These are phyloP conservation scores for Arizona elegans DNA, from an alignment of 2,113 vertebrate genomes.

Conservation along the genomic window DNA sequence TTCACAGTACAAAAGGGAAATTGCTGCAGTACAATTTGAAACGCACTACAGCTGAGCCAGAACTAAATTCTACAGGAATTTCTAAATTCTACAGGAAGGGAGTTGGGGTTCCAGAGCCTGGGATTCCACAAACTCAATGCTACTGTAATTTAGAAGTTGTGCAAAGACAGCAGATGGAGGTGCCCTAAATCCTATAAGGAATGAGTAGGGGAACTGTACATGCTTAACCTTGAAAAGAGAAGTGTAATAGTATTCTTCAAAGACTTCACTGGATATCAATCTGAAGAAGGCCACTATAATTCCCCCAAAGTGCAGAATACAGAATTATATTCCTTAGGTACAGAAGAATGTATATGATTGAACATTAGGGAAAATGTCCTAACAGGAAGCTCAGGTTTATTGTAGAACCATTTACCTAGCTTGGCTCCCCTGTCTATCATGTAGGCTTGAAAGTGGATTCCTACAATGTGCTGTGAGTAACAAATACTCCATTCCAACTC, in stretches of 20 bases:
- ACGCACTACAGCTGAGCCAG: not conserved
- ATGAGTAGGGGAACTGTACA: not conserved
- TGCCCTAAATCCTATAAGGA: not conserved
- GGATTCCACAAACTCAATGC: not conserved
- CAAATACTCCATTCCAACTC: not conserved
- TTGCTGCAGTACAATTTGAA: not conserved
- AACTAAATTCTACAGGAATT: not conserved
- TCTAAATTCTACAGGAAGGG: not conserved
- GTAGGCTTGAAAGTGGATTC: not conserved
- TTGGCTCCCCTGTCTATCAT: not conserved
- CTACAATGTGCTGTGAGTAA: not conserved
- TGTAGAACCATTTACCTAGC: not conserved
- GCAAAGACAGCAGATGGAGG: not conserved
- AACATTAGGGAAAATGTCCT: not conserved
- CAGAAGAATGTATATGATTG: not conserved
- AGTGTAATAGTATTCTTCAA: not conserved
- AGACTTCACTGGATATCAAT: not conserved
- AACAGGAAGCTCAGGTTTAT: not conserved
- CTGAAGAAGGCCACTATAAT: not conserved
- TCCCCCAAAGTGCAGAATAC: not conserved
- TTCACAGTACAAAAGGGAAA: not conserved
- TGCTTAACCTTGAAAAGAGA: not conserved
- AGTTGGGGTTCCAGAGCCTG: not conserved
- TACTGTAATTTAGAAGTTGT: not conserved
- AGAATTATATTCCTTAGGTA: not conserved